These are phyloP conservation scores for Sylvia atricapilla DNA, from an alignment of 2,113 vertebrate genomes.

Conservation along the genomic window DNA sequence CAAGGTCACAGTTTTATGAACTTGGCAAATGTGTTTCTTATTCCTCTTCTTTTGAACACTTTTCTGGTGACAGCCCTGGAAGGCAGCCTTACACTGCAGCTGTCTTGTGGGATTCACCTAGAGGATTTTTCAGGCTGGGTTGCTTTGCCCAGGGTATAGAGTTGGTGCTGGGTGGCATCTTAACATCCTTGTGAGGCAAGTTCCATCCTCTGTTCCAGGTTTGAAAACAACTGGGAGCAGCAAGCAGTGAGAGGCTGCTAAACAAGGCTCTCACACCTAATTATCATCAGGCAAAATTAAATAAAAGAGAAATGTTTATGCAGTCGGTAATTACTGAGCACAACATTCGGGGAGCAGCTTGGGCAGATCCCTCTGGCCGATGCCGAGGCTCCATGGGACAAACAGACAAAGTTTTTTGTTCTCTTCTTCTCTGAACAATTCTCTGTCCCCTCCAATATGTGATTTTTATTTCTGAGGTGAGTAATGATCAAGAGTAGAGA, in stretches of 20 bases:
- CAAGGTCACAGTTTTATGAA: background rate
- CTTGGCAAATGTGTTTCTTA: background rate
- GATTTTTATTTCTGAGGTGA: slow-evolving; percentile 10
- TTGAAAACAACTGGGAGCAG: background rate
- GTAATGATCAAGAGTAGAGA: background rate
- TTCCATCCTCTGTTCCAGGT: background rate
- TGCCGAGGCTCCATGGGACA: background rate
- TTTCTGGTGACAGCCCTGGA: background rate
- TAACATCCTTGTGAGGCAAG: background rate
- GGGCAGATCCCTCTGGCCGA: background rate
- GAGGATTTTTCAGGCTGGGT: background rate
- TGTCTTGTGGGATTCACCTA: background rate
- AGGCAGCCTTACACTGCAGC: background rate
- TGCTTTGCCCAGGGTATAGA: background rate
- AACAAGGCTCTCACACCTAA: background rate
- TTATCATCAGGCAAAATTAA: slow-evolving; percentile 23
- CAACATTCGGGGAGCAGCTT: background rate
- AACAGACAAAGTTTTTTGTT: background rate
- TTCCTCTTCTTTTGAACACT: background rate
- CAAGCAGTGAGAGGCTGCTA: background rate
- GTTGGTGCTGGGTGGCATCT: background rate
- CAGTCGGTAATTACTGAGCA: background rate
- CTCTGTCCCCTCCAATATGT: background rate
- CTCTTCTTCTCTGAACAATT: background rate
- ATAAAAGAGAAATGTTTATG: background rate